These are phyloP conservation scores for Paramuricea clavata DNA, from an alignment of 92 coral and sea anemone genomes.

Conservation along the genomic window DNA sequence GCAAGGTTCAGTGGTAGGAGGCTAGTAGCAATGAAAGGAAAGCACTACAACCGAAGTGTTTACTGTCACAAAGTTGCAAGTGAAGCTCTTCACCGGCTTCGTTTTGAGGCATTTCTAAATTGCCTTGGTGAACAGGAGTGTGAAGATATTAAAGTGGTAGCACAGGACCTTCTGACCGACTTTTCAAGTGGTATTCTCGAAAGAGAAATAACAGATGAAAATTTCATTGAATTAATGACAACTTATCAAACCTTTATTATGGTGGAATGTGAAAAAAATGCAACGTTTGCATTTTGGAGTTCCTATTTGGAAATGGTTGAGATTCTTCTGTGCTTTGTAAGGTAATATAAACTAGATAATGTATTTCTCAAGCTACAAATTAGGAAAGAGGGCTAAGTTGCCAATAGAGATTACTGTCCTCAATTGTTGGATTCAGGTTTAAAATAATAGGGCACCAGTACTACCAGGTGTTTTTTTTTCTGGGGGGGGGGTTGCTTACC, in stretches of 20 bases:
- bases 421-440: too few species aligned
- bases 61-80: constrained; percentile 59
- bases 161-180: constrained; percentile 12
- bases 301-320: constrained; percentile 28
- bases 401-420: too few species aligned
- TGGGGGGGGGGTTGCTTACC: background rate
- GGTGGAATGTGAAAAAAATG: constrained; percentile 17
- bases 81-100: constrained; percentile 73
- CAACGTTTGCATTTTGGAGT: constrained; percentile 31
- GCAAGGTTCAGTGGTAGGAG: constrained; percentile 17
- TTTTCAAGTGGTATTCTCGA: constrained; percentile 24
- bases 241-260: constrained; percentile 6
- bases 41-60: constrained; percentile 25
- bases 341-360: constrained; percentile 6
- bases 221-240: constrained; percentile 2
- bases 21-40: constrained; percentile 25
- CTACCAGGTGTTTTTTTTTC: too few species aligned
- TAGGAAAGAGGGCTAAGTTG: too few species aligned
- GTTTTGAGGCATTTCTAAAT: constrained; percentile 54
- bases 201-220: constrained; percentile 25
- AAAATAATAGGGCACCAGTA: too few species aligned
- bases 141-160: constrained; percentile 5
- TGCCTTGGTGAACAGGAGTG: background rate
- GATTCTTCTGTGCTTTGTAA: constrained; percentile 19
- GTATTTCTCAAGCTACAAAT: background rate